These are phyloP conservation scores for Saguinus midas DNA, from an alignment of 2,113 vertebrate species.

Conservation along the genomic window DNA sequence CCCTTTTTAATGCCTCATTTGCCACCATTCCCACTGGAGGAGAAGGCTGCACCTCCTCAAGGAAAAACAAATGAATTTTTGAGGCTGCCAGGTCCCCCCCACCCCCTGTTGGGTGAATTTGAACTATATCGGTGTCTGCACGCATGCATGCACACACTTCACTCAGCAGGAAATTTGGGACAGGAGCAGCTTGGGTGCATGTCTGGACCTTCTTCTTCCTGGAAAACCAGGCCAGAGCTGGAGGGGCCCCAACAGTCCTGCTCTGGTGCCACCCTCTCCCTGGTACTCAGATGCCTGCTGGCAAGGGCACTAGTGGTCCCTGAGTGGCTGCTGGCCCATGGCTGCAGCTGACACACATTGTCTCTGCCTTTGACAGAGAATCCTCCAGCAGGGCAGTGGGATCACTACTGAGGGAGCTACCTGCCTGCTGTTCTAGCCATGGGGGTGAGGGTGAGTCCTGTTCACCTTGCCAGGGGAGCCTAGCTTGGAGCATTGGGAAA, in stretches of 20 bases:
- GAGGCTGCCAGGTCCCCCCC: neutral
- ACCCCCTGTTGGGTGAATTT: neutral
- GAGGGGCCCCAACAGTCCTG: neutral
- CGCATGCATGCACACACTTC: neutral
- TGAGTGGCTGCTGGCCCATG: neutral
- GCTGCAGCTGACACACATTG: conserved; percentile 22
- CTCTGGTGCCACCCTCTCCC: neutral
- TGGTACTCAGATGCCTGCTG: conserved; percentile 34
- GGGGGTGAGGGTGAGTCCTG: neutral
- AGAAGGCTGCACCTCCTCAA: neutral
- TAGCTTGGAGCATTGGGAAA: neutral
- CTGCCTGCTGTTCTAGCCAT: neutral
- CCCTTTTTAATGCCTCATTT: neutral
- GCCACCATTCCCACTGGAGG: neutral
- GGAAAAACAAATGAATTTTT: neutral
- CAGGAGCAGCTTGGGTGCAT: neutral
- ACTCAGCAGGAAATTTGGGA: conserved; percentile 32
- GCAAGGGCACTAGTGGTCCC: conserved; percentile 39
- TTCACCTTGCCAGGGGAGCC: neutral
- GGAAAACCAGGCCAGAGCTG: conserved; percentile 63
- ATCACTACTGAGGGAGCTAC: neutral
- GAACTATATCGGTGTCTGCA: neutral
- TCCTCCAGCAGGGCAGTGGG: neutral
- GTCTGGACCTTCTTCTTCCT: conserved; percentile 11
- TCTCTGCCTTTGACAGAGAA: conserved; percentile 45